These are phyloP conservation scores for Danionella cerebrum DNA, from an alignment of 2,113 vertebrate species.

Conservation along the genomic window DNA sequence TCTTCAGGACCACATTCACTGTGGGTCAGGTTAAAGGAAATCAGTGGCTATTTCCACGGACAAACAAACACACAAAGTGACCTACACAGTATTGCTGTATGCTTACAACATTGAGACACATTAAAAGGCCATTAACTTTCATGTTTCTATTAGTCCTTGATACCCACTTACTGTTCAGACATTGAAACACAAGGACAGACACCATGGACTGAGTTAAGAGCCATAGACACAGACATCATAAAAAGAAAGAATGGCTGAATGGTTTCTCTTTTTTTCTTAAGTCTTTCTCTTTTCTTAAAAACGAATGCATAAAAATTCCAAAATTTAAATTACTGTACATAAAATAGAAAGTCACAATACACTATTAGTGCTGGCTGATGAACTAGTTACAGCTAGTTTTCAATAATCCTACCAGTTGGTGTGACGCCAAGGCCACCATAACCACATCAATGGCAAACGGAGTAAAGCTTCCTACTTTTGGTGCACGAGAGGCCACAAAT, in stretches of 20 bases:
- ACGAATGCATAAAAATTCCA: conserved; percentile 10
- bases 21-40: conserved; percentile 61
- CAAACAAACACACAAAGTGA: conserved; percentile 45
- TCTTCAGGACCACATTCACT: conserved; percentile 18
- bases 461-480: conserved; percentile 40
- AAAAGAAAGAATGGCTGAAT: neutral
- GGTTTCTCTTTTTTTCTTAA: neutral
- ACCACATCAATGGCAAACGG: conserved; percentile 17
- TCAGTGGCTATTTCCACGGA: conserved; percentile 61
- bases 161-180: conserved; percentile 11
- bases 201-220: conserved; percentile 21
- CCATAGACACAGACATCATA: neutral
- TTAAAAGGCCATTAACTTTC: conserved; percentile 57
- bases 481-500: conserved; percentile 26
- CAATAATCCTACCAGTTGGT: conserved; percentile 22
- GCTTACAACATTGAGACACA: conserved; percentile 46
- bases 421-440: conserved; percentile 38
- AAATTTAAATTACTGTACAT: conserved; percentile 38
- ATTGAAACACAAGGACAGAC: conserved; percentile 1
- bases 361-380: conserved; percentile 34
- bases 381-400: conserved; percentile 26
- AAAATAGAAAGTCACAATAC: conserved; percentile 24
- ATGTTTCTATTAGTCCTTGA: conserved; percentile 21
- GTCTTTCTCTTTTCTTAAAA: neutral
- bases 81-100: conserved; percentile 70